Base-by-base conservation (phyloP, 2,888 invertebrate species). In the Psylliodes chrysocephalus region DNA sequence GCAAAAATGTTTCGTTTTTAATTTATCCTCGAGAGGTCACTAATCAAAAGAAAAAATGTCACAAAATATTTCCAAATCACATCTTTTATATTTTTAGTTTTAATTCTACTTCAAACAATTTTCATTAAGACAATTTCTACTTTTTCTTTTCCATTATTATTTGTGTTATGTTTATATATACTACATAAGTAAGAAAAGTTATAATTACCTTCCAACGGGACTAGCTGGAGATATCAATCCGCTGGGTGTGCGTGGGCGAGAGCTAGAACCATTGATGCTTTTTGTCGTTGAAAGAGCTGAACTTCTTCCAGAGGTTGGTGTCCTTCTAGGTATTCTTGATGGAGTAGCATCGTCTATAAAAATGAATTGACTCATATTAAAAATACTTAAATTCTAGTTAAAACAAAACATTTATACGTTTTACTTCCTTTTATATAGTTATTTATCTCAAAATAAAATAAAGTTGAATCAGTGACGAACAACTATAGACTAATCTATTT, bases 301-400 rank as follows among this genome's bases (percentile, higher is more conserved):
- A 73, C 73, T 76, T 56, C 82, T 79, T 22, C 90, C 89, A 63
- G 90, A 89, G 19, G 89, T 86, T 4, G 84, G 83, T 10, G 86
- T 84, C 79, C 91, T 89, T 81, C 91, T 89, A 66, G 94, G 94
- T 81, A 94, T 94, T 79, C 94, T 90, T 70, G 93, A 91, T 67
- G 91, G 92, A 44, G 93, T 92, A 47, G 88, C 89, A 76, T 92
- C 92, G 81, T 92, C 92, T 91, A 69, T 10, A 61, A 56, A 42
- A 38, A 35, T n/a, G n/a, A n/a, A n/a, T n/a, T n/a, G n/a, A n/a
- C n/a, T n/a, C n/a, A n/a, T n/a, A n/a, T n/a, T n/a, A n/a, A n/a
- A n/a, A n/a, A n/a, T n/a, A n/a, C n/a, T n/a, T n/a, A n/a, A n/a
- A n/a, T n/a, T n/a, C n/a, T n/a, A n/a, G n/a, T n/a, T n/a, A n/a